Percentiles rank a stretch among this genome's conserved stretches.
These are phyloP conservation scores for Arenaria interpres DNA, from an alignment of 2,113 vertebrate genomes.

Conservation along the genomic window DNA sequence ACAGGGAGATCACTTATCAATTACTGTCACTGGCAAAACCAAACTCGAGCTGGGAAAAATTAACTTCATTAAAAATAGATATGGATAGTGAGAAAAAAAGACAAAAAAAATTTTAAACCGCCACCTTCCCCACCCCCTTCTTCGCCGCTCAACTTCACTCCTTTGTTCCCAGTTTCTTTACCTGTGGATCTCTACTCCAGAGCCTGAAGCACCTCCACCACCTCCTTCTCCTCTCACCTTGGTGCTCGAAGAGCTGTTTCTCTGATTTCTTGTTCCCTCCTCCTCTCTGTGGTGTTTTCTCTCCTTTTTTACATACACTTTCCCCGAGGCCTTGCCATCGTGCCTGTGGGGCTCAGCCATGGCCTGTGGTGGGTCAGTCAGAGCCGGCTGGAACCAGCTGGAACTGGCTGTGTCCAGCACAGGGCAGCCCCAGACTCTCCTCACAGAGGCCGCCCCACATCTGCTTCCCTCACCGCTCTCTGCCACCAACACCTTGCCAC, in stretches of 20 bases:
- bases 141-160: not conserved
- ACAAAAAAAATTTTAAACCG: not conserved
- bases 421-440: not conserved
- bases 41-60: not conserved
- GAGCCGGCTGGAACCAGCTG: not conserved
- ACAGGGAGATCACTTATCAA: not conserved
- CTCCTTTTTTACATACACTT: not conserved
- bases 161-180: not conserved
- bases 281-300: too few species aligned
- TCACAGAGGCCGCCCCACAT: accelerated
- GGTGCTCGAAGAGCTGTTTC: accelerated
- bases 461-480: too few species aligned
- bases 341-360: accelerated
- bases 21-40: not conserved
- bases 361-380: accelerated
- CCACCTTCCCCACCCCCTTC: not conserved
- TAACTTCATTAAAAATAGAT: not conserved
- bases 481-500: not conserved
- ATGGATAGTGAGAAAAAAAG: not conserved
- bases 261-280: not conserved
- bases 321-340: accelerated
- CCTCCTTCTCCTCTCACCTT: not conserved
- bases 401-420: accelerated
- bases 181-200: not conserved
- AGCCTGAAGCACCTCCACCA: too few species aligned